Base-by-base conservation (phyloP, 2,797 vertebrate genomes). In the Helostoma temminkii region DNA sequence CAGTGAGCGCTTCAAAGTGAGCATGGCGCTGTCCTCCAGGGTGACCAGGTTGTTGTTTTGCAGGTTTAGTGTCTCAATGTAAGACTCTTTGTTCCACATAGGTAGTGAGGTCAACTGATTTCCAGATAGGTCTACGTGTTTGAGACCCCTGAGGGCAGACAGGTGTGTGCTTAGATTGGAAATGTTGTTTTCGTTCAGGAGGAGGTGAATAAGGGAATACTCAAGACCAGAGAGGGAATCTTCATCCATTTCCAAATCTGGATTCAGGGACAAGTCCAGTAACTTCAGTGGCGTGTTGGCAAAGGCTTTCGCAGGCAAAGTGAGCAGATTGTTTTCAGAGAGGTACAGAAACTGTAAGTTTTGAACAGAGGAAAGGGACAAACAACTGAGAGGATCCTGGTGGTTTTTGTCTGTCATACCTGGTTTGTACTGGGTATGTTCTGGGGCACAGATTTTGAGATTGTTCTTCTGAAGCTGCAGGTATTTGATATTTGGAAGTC, bases 191-290 rank as follows among this genome's bases (percentile, higher is more conserved):
- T 95, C 95, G 36, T 92, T 93, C 47, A 99, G 80, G 10, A 93
- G 84, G 36, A 99, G 93, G 24, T 94, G 89, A 71, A 93, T 92
- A 58, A 99, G 89, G 34, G 96, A 95, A 5, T 71, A 67, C 78
- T 98, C 96, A 3, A 99, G 92, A 43, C 96, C 96, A 0, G 82
- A 88, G 55, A 99, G 64, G 7, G 95, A 94, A n/a, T 94, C 85
- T 0, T 65, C 53, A 56, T 94, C 85, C 72, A 98, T 84, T 28
- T 92, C 82, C 53, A 99, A 45, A 1, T 95, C 95, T 0, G 93
- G 91, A 54, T 99, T 98, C 69, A 91, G 68, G n/a, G 97, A 97
- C 30, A 99, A 71, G 77, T 98, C 96, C 74, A 99, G 86, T 1
- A 92, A 79, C 3, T 85, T 80, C 16, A 99, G 84, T 0, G 95